Evolutionary conservation across 2,888 invertebrate species (phyloP).

Genomic region (Sycophila texana): DNA sequence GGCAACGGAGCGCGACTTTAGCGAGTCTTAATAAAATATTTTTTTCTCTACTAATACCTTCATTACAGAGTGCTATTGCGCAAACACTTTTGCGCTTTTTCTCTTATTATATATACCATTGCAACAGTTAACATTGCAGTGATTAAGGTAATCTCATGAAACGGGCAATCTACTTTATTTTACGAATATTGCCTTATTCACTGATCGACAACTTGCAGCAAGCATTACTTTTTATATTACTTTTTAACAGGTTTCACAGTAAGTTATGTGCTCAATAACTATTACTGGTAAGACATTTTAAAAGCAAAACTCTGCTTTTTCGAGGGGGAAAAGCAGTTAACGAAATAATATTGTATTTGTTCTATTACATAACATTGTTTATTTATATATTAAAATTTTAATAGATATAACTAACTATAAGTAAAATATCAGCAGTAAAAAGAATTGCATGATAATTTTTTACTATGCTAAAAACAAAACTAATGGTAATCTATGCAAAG

Average conservation of each 20-base stretch:
- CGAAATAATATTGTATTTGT: constrained; percentile 55
- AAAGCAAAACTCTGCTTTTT: constrained; percentile 71
- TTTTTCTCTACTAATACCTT: constrained; percentile 51
- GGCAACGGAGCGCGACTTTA: constrained; percentile 32
- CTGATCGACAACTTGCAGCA: constrained; percentile 22
- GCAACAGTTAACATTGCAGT: constrained; percentile 40
- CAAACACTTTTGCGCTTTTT: constrained; percentile 20
- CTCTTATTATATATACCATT: constrained; percentile 23
- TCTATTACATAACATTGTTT: constrained; percentile 24
- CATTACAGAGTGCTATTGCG: constrained; percentile 42
- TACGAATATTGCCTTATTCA: constrained; percentile 43
- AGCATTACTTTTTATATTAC: constrained; percentile 26
- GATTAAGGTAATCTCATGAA: constrained; percentile 40
- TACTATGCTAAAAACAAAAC: background rate
- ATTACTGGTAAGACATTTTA: constrained; percentile 64
- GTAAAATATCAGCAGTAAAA: constrained; percentile 27
- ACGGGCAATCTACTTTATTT: background rate
- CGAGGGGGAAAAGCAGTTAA: constrained; percentile 76
- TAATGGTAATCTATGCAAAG: background rate
- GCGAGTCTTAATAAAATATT: background rate
- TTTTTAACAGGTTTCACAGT: constrained; percentile 51
- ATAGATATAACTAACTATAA: constrained; percentile 10
- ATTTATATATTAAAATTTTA: constrained; percentile 15
- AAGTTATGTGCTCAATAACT: constrained; percentile 45
- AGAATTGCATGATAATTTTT: constrained; percentile 42